Evolutionary conservation across 2,888 invertebrate species (phyloP).

Genomic region (Mechanitis mazaeus): DNA sequence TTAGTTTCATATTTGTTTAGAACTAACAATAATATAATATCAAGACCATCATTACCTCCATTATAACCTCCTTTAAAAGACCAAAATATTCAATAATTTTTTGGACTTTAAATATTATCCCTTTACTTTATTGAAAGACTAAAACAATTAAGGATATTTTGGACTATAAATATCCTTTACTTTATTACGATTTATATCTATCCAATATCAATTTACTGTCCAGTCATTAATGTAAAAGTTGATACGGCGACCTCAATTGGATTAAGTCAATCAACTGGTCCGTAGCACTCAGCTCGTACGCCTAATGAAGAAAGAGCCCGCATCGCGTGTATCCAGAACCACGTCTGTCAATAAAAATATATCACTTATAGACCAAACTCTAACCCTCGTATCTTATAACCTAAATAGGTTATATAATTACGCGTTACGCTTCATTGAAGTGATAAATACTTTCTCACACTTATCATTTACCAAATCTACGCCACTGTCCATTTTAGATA

Average conservation of each 20-base stretch:
- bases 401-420: constrained; percentile 74
- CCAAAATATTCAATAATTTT: too few relatives aligned
- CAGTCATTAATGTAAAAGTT: constrained; percentile 22
- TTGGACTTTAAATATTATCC: too few relatives aligned
- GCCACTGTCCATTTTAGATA: constrained; percentile 77
- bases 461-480: constrained; percentile 77
- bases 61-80: too few relatives aligned
- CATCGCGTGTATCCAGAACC: constrained; percentile 52
- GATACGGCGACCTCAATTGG: constrained; percentile 30
- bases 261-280: constrained; percentile 52
- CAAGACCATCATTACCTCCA: neutral
- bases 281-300: constrained; percentile 40
- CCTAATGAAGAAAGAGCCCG: constrained; percentile 50
- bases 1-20: constrained; percentile 34
- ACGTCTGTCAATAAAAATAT: constrained; percentile 60
- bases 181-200: constrained; percentile 4
- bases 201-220: constrained; percentile 17
- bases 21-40: neutral
- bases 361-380: constrained; percentile 43
- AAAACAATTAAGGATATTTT: neutral
- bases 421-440: constrained; percentile 75
- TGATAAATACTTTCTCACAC: constrained; percentile 77
- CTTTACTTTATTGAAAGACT: neutral
- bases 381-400: constrained; percentile 37
- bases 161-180: neutral